Conservation (phyloP, 2,888 invertebrate species). For the Oscheius sp. region DNA sequence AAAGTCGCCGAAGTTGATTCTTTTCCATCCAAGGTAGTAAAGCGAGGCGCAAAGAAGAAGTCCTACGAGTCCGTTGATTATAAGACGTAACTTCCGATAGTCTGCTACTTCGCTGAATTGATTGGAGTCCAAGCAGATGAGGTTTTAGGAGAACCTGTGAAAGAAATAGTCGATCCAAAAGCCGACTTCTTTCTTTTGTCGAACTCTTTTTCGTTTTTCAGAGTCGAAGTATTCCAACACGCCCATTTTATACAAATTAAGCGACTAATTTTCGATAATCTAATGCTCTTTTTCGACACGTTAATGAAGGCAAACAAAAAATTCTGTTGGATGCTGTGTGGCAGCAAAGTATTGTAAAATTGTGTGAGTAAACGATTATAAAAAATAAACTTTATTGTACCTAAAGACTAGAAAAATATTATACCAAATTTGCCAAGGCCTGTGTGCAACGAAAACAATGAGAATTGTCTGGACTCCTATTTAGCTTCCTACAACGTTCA, state of each 20-base stretch:
- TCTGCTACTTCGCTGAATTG: slow-evolving; percentile 52
- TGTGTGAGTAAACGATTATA: too few relatives aligned
- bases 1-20: slow-evolving; percentile 65
- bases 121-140: too few relatives aligned
- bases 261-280: too few relatives aligned
- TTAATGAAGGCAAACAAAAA: too few relatives aligned
- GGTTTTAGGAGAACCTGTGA: slow-evolving; percentile 35
- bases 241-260: background rate
- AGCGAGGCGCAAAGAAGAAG: slow-evolving; percentile 48
- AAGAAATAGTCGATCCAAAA: slow-evolving; percentile 43
- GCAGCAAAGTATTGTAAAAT: too few relatives aligned
- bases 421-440: slow-evolving; percentile 16
- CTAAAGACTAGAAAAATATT: too few relatives aligned
- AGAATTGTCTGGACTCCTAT: slow-evolving; percentile 14
- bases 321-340: too few relatives aligned
- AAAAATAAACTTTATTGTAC: too few relatives aligned
- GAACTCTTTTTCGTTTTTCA: slow-evolving; percentile 33
- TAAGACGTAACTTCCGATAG: slow-evolving; percentile 53
- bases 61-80: slow-evolving; percentile 58
- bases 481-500: slow-evolving; percentile 49
- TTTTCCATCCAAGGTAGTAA: slow-evolving; percentile 61
- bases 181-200: slow-evolving; percentile 33
- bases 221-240: slow-evolving; percentile 38
- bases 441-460: slow-evolving; percentile 33
- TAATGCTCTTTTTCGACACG: too few relatives aligned